Conservation (phyloP, 2,113 vertebrate species). For the human region GRCh38 chr15:52048001-52048500, state of each 20-base stretch:
- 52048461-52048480: no score
- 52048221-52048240: background rate
- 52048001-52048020: background rate
- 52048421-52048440: no score
- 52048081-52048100: background rate
- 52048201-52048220: background rate
- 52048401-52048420: no score
- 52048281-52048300: no score
- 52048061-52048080: background rate
- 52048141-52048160: background rate
- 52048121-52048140: background rate
- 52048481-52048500: no score
- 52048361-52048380: no score
- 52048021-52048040: slow-evolving; percentile 19
- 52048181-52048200: background rate
- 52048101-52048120: background rate
- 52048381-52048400: no score
- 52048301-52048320: no score
- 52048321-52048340: no score
- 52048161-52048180: background rate
- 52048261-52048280: background rate
- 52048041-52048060: background rate
- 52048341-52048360: no score
- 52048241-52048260: background rate
- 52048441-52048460: no score